Evolutionary conservation across 2,113 vertebrate species (phyloP), one percentile per base, ranked within the genome.

Genomic region (Syngnathoides biaculeatus): DNA sequence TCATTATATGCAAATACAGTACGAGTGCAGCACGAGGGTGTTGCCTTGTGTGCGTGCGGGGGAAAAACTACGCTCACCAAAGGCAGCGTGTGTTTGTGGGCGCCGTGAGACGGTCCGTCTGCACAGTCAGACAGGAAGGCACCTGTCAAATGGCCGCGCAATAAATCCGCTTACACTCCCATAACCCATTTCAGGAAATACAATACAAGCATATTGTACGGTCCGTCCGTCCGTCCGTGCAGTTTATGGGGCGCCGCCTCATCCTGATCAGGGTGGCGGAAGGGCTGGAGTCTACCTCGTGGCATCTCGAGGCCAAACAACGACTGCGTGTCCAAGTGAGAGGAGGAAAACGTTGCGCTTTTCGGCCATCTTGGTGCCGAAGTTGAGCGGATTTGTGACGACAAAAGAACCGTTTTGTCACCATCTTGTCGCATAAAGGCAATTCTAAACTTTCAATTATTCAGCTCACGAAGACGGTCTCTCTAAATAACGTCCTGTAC

Each of bases 1-100:
- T 85, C 79, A 83, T 85, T 82, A 82, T 57, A 83, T 84, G 75
- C 75, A 82, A 82, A 83, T 80, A 26, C 70, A 60, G 79, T 60
- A 26, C 17, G 40, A 27, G 14, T 10, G 15, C n/a, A 42, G 15
- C n/a, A 42, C 40, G 40, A 12, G 48, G 10, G 20, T n/a, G 20
- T 17, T 63, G 56, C 60, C n/a, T 19, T 50, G 10, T 61, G 30
- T 35, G 30, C 6, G 30, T n/a, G n/a, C n/a, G n/a, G n/a, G n/a
- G n/a, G n/a, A n/a, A n/a, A n/a, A n/a, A n/a, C n/a, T n/a, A n/a
- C n/a, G 65, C 40, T 42, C 8, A 0, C 19, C 26, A 45, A 14
- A 30, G 60, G 59, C 47, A 11, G 55, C 26, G 58, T 35, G 42
- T 35, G 53, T 65, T 19, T 0, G 47, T n/a, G 19, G 20, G 71